Base-by-base conservation (phyloP, 2,797 vertebrate genomes). In the Merluccius polli region DNA sequence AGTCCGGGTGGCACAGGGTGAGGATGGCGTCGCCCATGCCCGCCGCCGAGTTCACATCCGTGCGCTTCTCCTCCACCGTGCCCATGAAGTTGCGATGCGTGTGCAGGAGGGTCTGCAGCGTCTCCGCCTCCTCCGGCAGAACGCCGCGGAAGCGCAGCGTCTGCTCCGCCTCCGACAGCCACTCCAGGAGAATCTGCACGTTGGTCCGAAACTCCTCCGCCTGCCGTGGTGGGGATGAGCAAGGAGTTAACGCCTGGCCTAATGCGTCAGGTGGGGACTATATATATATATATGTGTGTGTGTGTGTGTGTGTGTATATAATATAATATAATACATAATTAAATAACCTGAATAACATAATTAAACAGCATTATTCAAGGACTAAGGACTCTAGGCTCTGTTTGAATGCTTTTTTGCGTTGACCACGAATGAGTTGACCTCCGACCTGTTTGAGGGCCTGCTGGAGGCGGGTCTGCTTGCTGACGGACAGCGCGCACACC, bases 161-260 rank as follows among this genome's bases (percentile, higher is more conserved):
- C 89, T 99, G 97, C 87, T 99, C 98, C 0, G 98, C 98, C 84
- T 99, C 98, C 0, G 98, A 99, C 67, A 99, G 95, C 97, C 97
- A 99, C 89, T 99, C 98, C 89, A 99, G 90, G 12, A 99, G 93
- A 90, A 95, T 82, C 88, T 99, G 98, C 81, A 98, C 95, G 0
- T 95, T 93, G 0, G 94, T 90, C n/a, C 97, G 93, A 87, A 99
- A 99, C 89, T 98, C 98, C 89, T 99, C 98, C 0, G 98, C 97
- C 98, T 99, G 90, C 36, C 0, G 41, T 30, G 18, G 16, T 2
- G 21, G 18, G 36, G 1, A 4, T 9, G 30, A 13, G 72, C 33
- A 24, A 10, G 52, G 59, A 4, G 59, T 65, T 27, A 65, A 21
- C 3, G 18, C 18, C 44, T 18, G 7, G n/a, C 18, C 0, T 8